Conservation (phyloP, 2,888 invertebrate genomes). For the Diploptera punctata region DNA sequence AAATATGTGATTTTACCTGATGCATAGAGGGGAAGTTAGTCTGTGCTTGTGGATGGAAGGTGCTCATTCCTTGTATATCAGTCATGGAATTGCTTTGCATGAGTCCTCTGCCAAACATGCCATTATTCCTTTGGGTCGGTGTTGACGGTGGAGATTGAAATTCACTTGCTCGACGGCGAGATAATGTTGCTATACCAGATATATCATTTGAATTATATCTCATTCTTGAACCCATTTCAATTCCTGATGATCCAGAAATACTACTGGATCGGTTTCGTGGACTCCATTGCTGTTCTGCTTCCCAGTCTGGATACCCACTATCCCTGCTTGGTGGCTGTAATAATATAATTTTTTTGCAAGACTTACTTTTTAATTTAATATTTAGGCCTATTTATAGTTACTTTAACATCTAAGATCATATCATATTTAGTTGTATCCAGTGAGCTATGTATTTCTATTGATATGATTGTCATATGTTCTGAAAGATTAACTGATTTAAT, state of each 20-base stretch:
- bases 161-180: constrained; percentile 38
- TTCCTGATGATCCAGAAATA: constrained; percentile 52
- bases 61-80: constrained; percentile 36
- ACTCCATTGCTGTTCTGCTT: constrained; percentile 49
- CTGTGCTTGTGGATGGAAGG: constrained; percentile 37
- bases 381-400: neutral
- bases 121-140: constrained; percentile 16
- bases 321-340: constrained; percentile 54
- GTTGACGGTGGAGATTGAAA: constrained; percentile 26
- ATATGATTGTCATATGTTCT: no score
- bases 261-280: constrained; percentile 52
- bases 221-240: constrained; percentile 29
- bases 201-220: constrained; percentile 28
- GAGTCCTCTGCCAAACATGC: constrained; percentile 32
- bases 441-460: no score
- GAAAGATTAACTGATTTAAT: no score
- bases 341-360: neutral
- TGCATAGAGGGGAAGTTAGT: constrained; percentile 56
- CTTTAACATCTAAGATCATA: no score
- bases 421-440: no score
- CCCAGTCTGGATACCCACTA: constrained; percentile 58
- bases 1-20: constrained; percentile 61
- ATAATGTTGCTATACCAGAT: constrained; percentile 36
- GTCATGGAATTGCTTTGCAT: constrained; percentile 39
- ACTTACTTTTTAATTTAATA: neutral